Percentiles rank a stretch among this genome's conserved stretches.
Conservation (phyloP, 2,113 vertebrate genomes). For the Silurus glanis region DNA sequence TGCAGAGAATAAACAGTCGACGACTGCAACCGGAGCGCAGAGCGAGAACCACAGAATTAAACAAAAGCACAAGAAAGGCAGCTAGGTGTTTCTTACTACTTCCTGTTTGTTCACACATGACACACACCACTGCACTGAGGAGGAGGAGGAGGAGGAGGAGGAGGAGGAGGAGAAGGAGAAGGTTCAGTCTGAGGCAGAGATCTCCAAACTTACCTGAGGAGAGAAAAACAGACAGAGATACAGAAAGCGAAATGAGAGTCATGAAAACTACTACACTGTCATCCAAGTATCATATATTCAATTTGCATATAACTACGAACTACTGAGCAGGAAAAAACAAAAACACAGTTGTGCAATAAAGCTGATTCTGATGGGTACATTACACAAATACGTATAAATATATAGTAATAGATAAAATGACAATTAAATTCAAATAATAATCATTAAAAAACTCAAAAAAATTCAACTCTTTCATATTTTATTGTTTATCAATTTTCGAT, state of each 20-base stretch:
- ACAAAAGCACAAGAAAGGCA: neutral
- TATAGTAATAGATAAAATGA: neutral
- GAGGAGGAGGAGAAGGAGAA: neutral
- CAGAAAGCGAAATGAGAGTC: neutral
- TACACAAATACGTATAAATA: neutral
- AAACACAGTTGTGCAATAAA: neutral
- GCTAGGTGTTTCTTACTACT: neutral
- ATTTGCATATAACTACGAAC: too few species aligned
- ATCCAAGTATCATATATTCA: too few species aligned
- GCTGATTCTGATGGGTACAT: neutral
- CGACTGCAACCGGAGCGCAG: neutral
- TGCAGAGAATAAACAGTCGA: neutral
- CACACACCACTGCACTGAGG: neutral
- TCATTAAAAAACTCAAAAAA: too few species aligned
- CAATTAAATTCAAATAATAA: neutral
- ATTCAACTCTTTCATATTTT: too few species aligned
- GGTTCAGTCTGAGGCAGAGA: neutral
- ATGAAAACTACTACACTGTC: too few species aligned
- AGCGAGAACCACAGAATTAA: neutral
- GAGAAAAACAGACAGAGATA: neutral
- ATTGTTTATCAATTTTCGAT: neutral
- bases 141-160: neutral
- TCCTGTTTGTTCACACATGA: neutral
- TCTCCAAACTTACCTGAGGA: slow-evolving; percentile 27
- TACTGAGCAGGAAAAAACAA: neutral